A percentile compares a stretch with the other conserved stretches of the same genome.
Evolutionary conservation across 2,888 invertebrate genomes (phyloP).

Genomic region (Cryptocheilus praepositus): DNA sequence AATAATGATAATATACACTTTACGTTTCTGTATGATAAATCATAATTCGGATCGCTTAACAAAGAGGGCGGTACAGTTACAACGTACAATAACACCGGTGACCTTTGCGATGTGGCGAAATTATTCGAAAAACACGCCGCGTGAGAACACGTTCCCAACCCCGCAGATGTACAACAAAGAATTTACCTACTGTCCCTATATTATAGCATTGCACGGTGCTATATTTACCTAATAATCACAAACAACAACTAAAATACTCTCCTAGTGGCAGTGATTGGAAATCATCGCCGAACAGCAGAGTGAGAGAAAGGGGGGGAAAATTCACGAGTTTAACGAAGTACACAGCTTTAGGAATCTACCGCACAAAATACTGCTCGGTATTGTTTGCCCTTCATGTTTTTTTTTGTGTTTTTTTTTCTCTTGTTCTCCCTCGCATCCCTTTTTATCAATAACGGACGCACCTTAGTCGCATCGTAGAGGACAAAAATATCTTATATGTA

Average conservation of each 20-base stretch:
- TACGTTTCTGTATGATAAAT: constrained; percentile 27
- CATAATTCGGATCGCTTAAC: constrained; percentile 31
- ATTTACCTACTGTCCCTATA: constrained; percentile 28
- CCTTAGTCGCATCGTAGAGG: constrained; percentile 10
- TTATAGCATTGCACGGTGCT: constrained; percentile 37
- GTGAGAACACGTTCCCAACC: constrained; percentile 15
- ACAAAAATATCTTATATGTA: not conserved
- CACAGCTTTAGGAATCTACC: constrained; percentile 6
- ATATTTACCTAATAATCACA: constrained; percentile 32
- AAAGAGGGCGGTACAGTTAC: constrained; percentile 47
- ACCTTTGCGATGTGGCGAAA: constrained; percentile 6
- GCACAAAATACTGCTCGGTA: too few species aligned
- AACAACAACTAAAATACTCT: constrained; percentile 38
- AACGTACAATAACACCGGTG: constrained; percentile 29
- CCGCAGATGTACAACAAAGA: constrained; percentile 17
- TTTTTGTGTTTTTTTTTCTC: not conserved
- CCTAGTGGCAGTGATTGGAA: constrained; percentile 65
- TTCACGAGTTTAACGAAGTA: not conserved
- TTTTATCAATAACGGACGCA: constrained; percentile 2
- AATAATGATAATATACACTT: constrained; percentile 64
- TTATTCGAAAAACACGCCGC: too few species aligned
- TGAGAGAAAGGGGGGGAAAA: constrained; percentile 1
- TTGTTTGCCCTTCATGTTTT: not conserved
- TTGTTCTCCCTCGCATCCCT: not conserved
- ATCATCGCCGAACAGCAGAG: constrained; percentile 36